Evolutionary conservation across 2,888 invertebrate genomes (phyloP), one percentile per base, ranked within the genome.

Genomic region (Pyrochroa serraticornis): DNA sequence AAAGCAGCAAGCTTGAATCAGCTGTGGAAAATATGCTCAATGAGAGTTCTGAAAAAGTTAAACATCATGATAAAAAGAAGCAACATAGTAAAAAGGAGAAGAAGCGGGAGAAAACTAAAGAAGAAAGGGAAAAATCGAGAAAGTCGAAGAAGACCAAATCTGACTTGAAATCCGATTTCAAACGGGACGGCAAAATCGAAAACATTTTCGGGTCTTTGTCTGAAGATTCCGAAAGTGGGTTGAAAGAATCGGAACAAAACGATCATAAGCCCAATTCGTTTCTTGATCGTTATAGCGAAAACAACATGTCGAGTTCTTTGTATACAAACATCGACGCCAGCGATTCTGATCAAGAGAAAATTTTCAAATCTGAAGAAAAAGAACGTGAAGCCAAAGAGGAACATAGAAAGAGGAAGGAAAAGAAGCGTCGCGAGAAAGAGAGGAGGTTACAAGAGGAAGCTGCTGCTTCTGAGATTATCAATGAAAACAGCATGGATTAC

Each of bases 201-300:
- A 92, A 92, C 67, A 93, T 93, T 60, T 93, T 93, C 78, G 93
- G 93, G 0, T 91, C 92, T 7, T 81, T 93, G 58, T 92, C 93
- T 0, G 93, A 93, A 67, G 87, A 87, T 63, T 82, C 82, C 1
- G 82, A 82, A 64, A 75, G 75, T 57, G 76, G 75, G 7, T 58
- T 62, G 33, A 75, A 76, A 68, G 77, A 74, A 12, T 58, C 68
- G 30, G 64, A 67, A 12, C 61, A 60, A 41, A 63, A 61, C 12
- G 58, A 53, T 31, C 42, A 58, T 32, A 49, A 54, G 36, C 31
- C 45, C 8, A 71, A 42, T 58, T 46, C 36, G 55, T 59, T 32
- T 63, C 51, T 49, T 3, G 62, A 71, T 66, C 64, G 58, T 14
- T 64, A 53, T 43, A 55, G 56, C 38, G 55, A 61, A 13, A 43